A percentile compares a stretch with the other conserved stretches of the same genome.
Evolutionary conservation across 2,797 vertebrate species (phyloP).

Genomic region (Pseudocheirus occidentalis): DNA sequence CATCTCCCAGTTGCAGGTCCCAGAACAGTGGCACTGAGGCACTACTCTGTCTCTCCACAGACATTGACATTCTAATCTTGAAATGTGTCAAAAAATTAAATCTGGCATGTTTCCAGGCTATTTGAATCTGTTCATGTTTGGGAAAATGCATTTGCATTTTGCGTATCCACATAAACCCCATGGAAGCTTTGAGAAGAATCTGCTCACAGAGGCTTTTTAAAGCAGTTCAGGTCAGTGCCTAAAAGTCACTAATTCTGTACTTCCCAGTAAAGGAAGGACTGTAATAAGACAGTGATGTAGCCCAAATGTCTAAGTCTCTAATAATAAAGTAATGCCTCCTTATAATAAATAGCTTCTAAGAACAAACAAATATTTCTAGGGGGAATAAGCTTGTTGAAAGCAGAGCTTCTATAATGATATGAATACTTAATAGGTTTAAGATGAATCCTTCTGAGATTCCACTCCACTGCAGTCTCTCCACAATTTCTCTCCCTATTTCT

Average conservation of each 20-base stretch:
- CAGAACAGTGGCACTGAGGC: constrained; percentile 49
- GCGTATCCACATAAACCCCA: constrained; percentile 37
- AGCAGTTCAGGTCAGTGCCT: constrained; percentile 9
- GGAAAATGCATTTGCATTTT: constrained; percentile 26
- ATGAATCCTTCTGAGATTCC: constrained; percentile 3
- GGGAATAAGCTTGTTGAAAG: constrained; percentile 22
- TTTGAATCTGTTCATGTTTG: constrained; percentile 52
- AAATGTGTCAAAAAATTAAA: constrained; percentile 67
- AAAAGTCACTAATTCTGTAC: constrained; percentile 33
- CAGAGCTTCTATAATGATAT: neutral
- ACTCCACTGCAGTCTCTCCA: neutral
- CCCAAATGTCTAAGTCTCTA: neutral
- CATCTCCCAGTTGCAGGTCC: constrained; percentile 21
- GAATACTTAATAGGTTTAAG: constrained; percentile 3
- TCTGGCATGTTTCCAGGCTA: constrained; percentile 58
- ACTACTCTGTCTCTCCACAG: constrained; percentile 38
- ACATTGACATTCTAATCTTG: constrained; percentile 57
- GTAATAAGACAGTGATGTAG: neutral
- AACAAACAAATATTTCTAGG: constrained; percentile 36
- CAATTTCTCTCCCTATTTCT: neutral
- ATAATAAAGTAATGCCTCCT: neutral
- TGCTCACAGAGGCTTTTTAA: constrained; percentile 9
- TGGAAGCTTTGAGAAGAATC: constrained; percentile 20
- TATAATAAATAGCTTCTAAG: neutral
- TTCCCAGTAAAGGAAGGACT: rapidly evolving